A percentile compares a stretch with the other conserved stretches of the same genome.
These are phyloP conservation scores for Anoncus sp. DNA, from an alignment of 2,888 invertebrate genomes.

Conservation along the genomic window DNA sequence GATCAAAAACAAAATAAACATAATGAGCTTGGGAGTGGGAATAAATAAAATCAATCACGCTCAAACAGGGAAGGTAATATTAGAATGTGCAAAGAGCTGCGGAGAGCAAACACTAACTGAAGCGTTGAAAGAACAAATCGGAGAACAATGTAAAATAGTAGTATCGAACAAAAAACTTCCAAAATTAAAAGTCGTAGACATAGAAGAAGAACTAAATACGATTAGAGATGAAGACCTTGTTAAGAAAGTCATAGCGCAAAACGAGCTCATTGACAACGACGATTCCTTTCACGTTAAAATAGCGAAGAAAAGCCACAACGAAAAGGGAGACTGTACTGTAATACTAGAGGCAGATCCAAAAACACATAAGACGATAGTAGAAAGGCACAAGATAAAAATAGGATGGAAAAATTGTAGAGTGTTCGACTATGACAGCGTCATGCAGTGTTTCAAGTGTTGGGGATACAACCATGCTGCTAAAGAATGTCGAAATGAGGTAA, in stretches of 20 bases:
- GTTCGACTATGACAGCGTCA: slow-evolving; percentile 30
- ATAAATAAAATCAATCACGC: slow-evolving; percentile 30
- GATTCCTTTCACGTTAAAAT: slow-evolving; percentile 6
- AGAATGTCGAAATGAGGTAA: slow-evolving; percentile 45
- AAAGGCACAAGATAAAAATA: slow-evolving; percentile 40
- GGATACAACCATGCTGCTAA: slow-evolving; percentile 51
- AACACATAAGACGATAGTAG: slow-evolving; percentile 15
- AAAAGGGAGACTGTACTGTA: not conserved
- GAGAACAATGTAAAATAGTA: slow-evolving; percentile 35
- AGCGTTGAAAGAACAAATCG: slow-evolving; percentile 34
- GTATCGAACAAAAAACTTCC: slow-evolving; percentile 36
- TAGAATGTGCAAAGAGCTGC: slow-evolving; percentile 34
- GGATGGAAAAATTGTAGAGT: slow-evolving; percentile 51
- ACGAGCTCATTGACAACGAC: slow-evolving; percentile 16
- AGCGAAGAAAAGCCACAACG: not conserved
- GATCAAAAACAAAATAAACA: slow-evolving; percentile 45
- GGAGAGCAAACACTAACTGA: slow-evolving; percentile 26
- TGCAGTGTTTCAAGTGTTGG: slow-evolving; percentile 48
- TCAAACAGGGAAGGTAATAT: slow-evolving; percentile 30
- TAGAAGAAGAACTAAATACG: slow-evolving; percentile 34
- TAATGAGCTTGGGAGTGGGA: slow-evolving; percentile 20
- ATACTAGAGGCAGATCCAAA: slow-evolving; percentile 31
- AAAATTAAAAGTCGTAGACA: slow-evolving; percentile 47
- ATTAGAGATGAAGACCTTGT: slow-evolving; percentile 32
- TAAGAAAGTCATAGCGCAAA: slow-evolving; percentile 39